These are phyloP conservation scores for Caenorhabditis virilis DNA, from an alignment of 2,888 invertebrate species.

Conservation along the genomic window DNA sequence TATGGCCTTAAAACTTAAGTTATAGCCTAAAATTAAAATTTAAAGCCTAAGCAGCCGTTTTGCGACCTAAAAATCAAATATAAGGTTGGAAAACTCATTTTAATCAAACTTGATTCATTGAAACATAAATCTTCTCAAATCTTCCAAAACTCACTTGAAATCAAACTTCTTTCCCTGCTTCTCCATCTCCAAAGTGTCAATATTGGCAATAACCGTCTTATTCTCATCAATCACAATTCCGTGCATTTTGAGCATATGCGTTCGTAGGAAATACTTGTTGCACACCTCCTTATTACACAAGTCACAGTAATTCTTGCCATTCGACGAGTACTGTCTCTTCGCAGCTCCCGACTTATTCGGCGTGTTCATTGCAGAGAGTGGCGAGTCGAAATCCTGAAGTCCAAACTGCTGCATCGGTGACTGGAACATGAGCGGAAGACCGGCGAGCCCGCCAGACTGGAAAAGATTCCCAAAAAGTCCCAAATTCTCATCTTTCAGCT, in stretches of 20 bases:
- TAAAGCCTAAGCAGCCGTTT: too few species aligned
- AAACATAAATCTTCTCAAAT: too few species aligned
- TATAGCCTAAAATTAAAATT: too few species aligned
- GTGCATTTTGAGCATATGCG: constrained; percentile 82
- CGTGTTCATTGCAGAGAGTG: constrained; percentile 21
- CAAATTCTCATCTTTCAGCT: background rate
- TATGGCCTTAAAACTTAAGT: too few species aligned
- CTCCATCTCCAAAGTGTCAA: constrained; percentile 67
- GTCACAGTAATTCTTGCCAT: constrained; percentile 68
- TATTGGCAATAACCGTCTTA: constrained; percentile 68
- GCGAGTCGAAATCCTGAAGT: constrained; percentile 20
- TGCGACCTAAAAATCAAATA: too few species aligned
- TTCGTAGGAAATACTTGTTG: constrained; percentile 99
- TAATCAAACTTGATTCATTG: too few species aligned
- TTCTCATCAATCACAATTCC: constrained; percentile 71
- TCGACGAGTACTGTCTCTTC: constrained; percentile 64
- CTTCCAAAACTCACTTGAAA: too few species aligned
- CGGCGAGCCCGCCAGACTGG: constrained; percentile 9
- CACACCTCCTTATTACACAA: constrained; percentile 75
- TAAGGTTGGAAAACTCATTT: too few species aligned
- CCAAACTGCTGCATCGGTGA: constrained; percentile 25
- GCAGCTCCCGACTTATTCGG: constrained; percentile 34
- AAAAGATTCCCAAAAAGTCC: constrained; percentile 15
- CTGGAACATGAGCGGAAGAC: constrained; percentile 18
- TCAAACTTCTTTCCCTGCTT: constrained; percentile 57